Evolutionary conservation across 2,888 invertebrate genomes (phyloP).

Genomic region (Scaptomyza flava): DNA sequence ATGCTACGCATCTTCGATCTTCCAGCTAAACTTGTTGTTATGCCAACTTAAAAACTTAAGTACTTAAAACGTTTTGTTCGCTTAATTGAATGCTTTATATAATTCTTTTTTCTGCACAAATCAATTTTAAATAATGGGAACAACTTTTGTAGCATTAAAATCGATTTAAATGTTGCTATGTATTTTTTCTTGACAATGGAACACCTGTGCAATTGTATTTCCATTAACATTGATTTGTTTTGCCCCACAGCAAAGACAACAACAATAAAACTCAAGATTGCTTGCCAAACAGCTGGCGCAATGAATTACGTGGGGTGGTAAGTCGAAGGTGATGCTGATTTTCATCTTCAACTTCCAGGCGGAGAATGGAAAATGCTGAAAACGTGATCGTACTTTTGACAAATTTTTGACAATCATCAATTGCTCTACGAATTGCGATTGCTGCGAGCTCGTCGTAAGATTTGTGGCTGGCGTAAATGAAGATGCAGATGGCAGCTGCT

Average conservation of each 20-base stretch:
- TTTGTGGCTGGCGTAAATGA: neutral
- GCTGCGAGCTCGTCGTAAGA: neutral
- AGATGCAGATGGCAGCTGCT: constrained; percentile 47
- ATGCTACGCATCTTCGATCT: neutral
- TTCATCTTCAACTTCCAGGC: constrained; percentile 8
- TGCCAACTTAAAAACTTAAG: neutral
- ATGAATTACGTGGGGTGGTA: constrained; percentile 42
- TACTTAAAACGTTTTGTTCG: neutral
- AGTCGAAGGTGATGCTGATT: constrained; percentile 53
- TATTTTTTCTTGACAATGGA: constrained; percentile 37
- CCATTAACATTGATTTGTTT: constrained; percentile 76
- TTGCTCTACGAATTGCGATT: constrained; percentile 57
- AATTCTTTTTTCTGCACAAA: neutral
- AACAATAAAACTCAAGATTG: constrained; percentile 28
- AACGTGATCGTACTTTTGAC: constrained; percentile 69
- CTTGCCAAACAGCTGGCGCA: constrained; percentile 35
- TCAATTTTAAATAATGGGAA: neutral
- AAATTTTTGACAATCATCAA: constrained; percentile 78
- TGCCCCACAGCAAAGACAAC: constrained; percentile 21
- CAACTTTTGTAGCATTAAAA: constrained; percentile 1
- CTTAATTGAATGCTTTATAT: neutral
- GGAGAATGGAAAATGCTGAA: constrained; percentile 14
- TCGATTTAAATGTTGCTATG: constrained; percentile 8
- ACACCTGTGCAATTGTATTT: constrained; percentile 65
- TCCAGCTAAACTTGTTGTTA: neutral